Base-by-base conservation (phyloP, 2,888 invertebrate genomes). In the Erebia ligea region DNA sequence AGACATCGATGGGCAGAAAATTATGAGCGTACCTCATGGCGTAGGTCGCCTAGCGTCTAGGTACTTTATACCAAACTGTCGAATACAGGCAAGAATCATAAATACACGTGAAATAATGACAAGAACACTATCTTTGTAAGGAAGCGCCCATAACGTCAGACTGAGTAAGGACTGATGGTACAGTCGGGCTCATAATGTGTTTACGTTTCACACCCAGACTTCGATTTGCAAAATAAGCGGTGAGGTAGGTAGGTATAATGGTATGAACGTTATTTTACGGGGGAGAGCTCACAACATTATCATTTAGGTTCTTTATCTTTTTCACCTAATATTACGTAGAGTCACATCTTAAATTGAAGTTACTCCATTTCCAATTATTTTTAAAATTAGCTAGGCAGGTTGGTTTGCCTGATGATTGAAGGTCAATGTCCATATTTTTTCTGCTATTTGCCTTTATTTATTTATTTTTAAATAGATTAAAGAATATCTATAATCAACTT, bases 101-200 rank as follows among this genome's bases (percentile, higher is more conserved):
- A 73, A 73, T 71, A 71, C 21, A 67, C 67, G 69, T 67, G 50
- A 70, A 73, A 58, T 73, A 73, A 71, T 56, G 71, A 69, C 71
- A 19, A 52, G 68, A 67, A 48, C 70, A 66, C 57, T 70, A 71
- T 73, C 71, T 69, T 71, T 70, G 71, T 73, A 73, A 67, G 72
- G 62, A 67, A 74, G 68, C 63, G 70, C 21, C 65, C 72, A 71
- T 76, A 72, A 72, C 67, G 73, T 71, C 69, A 75, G 72, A 69
- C 74, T 71, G 67, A 67, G 71, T 68, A 71, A 72, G 64, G 63
- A 71, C 66, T 58, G 70, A 52, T 34, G 64, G 58, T 69, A 69
- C 67, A 59, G 59, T 54, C 69, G 69, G 63, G 69, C 25, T 34
- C 68, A 63, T 67, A 68, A 74, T 70, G 74, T 74, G 73, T 71